Base-by-base conservation (phyloP, 2,113 vertebrate genomes). In the Hemichromis elongatus region DNA sequence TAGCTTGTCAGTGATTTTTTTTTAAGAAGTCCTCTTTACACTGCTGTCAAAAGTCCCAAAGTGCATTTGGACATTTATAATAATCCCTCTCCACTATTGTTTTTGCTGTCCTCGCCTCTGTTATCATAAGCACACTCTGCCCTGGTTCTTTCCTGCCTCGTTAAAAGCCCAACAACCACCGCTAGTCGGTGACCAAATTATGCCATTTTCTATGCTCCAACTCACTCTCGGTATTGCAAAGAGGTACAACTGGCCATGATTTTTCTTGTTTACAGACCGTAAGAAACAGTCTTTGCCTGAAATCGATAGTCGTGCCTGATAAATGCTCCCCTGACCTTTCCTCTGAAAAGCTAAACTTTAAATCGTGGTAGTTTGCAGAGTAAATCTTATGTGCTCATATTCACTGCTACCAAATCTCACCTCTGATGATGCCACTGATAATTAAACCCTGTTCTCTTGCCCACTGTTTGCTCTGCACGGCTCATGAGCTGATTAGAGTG, bases 131-230 rank as follows among this genome's bases (percentile, higher is more conserved):
- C 57, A 81, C 40, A 14, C 66, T 85, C n/a, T 24, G 59, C 68
- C 83, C 52, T 3, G 16, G 33, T 68, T 75, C 42, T 80, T 89
- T 79, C 55, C 73, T 77, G 35, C 53, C 57, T 87, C 14, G 33
- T 83, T 88, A 68, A 88, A 90, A 91, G 70, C 81, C 40, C 40
- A 80, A 86, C 59, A 88, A 7, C 70, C 80, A 54, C 63, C 3
- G 7, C 78, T 83, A 75, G 75, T 89, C 85, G 81, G 21, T 50
- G 78, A 87, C 77, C 78, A 88, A 87, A 80, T 88, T 57, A 84
- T 55, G 35, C n/a, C 16, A 86, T 86, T 84, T 91, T 57, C 8
- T 63, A 80, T 80, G 68, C 87, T 77, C 55, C 63, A 53, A 18
- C 68, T 78, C 80, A 54, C 83, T 81, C 50, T 53, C 7, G 2